Conservation (phyloP, 2,797 vertebrate species). For the Loris lydekkerianus region DNA sequence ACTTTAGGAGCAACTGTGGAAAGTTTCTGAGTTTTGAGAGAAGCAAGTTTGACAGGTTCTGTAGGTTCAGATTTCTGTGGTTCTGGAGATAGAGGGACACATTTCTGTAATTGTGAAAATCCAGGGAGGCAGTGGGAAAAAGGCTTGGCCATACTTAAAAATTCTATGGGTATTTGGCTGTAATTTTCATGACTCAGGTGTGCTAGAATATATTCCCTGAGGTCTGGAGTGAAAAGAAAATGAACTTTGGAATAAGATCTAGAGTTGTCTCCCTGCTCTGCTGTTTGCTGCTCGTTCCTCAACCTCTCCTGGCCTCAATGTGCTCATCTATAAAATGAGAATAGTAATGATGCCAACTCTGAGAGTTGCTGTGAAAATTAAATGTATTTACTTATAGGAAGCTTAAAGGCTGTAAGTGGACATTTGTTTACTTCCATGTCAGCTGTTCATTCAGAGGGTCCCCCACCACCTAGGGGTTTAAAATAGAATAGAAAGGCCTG, state of each 20-base stretch:
- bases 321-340: not conserved
- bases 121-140: not conserved
- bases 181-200: not conserved
- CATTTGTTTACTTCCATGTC: not conserved
- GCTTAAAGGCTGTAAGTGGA: not conserved
- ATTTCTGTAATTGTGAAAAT: not conserved
- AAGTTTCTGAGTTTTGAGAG: constrained; percentile 16
- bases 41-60: not conserved
- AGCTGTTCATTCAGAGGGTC: not conserved
- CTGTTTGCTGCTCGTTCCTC: not conserved
- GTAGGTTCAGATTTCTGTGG: not conserved
- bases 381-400: no score
- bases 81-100: not conserved
- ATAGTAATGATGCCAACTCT: no score
- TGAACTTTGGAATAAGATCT: not conserved
- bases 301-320: not conserved
- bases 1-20: not conserved
- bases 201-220: not conserved
- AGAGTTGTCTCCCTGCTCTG: not conserved
- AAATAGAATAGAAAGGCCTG: not conserved
- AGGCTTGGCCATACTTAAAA: not conserved
- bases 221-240: not conserved
- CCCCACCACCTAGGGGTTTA: not conserved
- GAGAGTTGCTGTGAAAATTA: not conserved
- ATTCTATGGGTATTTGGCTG: not conserved